Base-by-base conservation (phyloP, 2,797 vertebrate genomes). In the Mastacembelus armatus region DNA sequence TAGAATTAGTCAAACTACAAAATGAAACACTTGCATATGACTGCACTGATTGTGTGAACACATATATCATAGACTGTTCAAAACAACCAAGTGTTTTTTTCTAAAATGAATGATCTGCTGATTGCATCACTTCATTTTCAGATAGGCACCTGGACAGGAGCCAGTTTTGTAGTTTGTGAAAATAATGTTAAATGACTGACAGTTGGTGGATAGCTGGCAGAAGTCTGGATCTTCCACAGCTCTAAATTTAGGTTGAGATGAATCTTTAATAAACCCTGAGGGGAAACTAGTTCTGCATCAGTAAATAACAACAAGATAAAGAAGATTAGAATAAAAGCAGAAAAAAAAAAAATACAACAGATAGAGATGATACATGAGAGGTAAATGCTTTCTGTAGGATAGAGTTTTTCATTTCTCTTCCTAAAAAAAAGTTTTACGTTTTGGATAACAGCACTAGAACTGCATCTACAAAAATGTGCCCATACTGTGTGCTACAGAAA, bases 211-310 rank as follows among this genome's bases (percentile, higher is more conserved):
- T 40, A n/a, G 10, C 42, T 36, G 52, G 12, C 7, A 33, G 6
- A 15, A 44, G 19, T 47, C 57, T 48, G 55, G 10, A 43, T 58
- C 19, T 33, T 26, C 0, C 5, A 48, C 14, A 10, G 10, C 32
- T 36, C 4, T 12, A 4, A 30, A 7, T 10, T 16, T 12, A 2
- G 12, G 35, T 18, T 24, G 15, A 16, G 18, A 72, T 72, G 19
- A 78, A 76, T 71, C 16, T 74, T 74, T 70, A 69, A 77, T 83
- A 54, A 54, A 38, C 59, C 49, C 56, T 10, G 5, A 16, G 67
- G 61, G 57, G 36, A 39, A 65, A 42, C 4, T 5, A 38, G 43
- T 62, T 70, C 39, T 44, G 29, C 49, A 51, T 65, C 36, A 54
- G 35, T 11, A 76, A 73, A 78, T 9, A 72, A 55, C 42, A 66